Base-by-base conservation (phyloP, 2,888 invertebrate genomes). In the Panopea generosa region DNA sequence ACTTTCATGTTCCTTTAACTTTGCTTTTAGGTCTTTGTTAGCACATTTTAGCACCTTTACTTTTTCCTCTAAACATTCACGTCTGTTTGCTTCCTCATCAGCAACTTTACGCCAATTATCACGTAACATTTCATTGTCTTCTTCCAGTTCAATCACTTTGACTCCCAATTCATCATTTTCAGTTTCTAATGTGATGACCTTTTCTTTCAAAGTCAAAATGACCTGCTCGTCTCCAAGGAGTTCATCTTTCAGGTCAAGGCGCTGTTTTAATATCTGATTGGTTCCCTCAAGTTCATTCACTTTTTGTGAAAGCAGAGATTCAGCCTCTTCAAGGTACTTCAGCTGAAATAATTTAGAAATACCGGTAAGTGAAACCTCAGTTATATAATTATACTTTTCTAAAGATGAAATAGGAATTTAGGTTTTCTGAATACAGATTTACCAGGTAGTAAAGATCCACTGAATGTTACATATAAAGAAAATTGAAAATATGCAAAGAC, bases 31-130 rank as follows among this genome's bases (percentile, higher is more conserved):
- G n/a, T 89, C 86, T n/a, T 79, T 75, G 72, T 88, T 90, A 20
- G 81, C 45, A 40, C 67, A 52, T 65, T 88, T 86, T 43, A 89
- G 60, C 65, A 85, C 84, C 78, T 74, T 77, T 6, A 89, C 79
- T 67, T 90, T 90, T 62, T 89, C 87, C 59, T 89, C 87, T 49
- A 87, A 71, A 45, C 82, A 80, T 50, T 84, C 82, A 9, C 83
- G 75, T 57, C 88, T 86, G 52, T 86, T 87, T 7, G 86, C 84
- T 59, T 90, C 89, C 56, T 88, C 87, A 61, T 88, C 88, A 18
- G 88, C 90, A 43, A 88, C 87, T 56, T 86, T 83, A 22, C 84
- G 77, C 90, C 90, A 90, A 72, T 90, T 89, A 14, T 86, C 86
- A 55, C 85, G 82, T 49, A 89, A 62, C 22, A 86, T 85, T 65